Evolutionary conservation across 2,888 invertebrate genomes (phyloP), one percentile per base, ranked within the genome.

Genomic region (Nomada flava): DNA sequence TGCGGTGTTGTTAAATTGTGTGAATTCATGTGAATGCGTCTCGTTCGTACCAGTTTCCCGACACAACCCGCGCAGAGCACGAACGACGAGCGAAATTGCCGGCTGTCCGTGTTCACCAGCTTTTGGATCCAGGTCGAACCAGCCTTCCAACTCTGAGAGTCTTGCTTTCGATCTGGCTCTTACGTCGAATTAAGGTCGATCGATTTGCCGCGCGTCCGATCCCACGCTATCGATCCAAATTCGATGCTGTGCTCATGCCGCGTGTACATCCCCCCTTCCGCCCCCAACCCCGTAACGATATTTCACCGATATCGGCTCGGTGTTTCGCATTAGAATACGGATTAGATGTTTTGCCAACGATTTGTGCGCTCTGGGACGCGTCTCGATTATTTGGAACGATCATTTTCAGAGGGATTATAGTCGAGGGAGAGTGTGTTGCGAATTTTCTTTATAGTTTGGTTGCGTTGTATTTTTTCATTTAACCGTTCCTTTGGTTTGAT

Each of bases 21-120:
- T 74, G 85, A 73, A 85, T 75, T 75, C 79, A 68, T 53, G 82
- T 72, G 82, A 78, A 85, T 72, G 85, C 73, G 62, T 73, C 86
- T 77, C 84, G 68, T 79, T 86, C 64, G 67, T 72, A 62, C 57
- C 47, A 65, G 36, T 63, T 69, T 47, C 55, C 50, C 53, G 18
- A 47, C 1, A 23, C 36, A 5, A 36, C 36, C 50, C 57, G 42
- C 42, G n/a, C 65, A 15, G 50, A 44, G 62, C 65, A 26, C 60
- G 65, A 62, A 53, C 62, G 50, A 23, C 62, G 62, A 36, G 44
- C 70, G 64, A 65, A 73, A 72, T 68, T 73, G 64, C 64, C 10
- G 55, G 76, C 36, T 62, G 60, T 60, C 59, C 70, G 11, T 42
- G 23, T 36, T 50, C 36, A 26, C 11, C 63, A 36, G 65, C 47